Conservation (phyloP, 2,888 invertebrate species). For the Neuroscelio doddi region DNA sequence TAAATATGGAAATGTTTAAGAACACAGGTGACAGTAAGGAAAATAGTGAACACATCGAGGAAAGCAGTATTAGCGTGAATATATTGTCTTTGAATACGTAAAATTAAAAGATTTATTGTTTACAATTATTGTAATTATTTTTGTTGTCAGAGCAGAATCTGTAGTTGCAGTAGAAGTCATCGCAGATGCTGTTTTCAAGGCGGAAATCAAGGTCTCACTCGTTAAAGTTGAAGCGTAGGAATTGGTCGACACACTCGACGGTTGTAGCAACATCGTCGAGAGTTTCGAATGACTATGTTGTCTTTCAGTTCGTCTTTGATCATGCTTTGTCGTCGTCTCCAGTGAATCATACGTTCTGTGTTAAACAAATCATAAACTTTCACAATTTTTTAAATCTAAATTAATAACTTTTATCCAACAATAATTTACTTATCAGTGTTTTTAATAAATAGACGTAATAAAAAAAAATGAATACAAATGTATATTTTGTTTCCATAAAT, state of each 20-base stretch:
- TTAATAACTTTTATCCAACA: no score
- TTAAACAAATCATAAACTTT: not conserved
- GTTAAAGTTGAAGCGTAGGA: slow-evolving; percentile 40
- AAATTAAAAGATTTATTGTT: no score
- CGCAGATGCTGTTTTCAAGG: slow-evolving; percentile 16
- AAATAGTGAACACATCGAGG: no score
- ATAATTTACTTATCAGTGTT: no score
- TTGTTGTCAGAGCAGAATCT: slow-evolving; percentile 17
- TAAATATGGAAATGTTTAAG: no score
- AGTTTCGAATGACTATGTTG: slow-evolving; percentile 36
- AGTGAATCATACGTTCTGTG: slow-evolving; percentile 36
- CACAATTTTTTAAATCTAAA: no score
- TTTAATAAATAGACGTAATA: no score
- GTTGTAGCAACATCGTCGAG: slow-evolving; percentile 37
- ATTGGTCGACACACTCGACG: slow-evolving; percentile 31
- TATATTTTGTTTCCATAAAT: not conserved
- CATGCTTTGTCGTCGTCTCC: slow-evolving; percentile 29
- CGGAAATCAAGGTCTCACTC: slow-evolving; percentile 32
- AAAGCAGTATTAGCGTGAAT: no score
- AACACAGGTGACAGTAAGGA: no score
- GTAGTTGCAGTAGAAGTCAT: slow-evolving; percentile 21
- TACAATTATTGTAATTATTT: not conserved
- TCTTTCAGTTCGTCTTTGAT: slow-evolving; percentile 35
- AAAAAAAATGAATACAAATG: no score
- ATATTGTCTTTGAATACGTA: no score